Evolutionary conservation across 2,888 invertebrate species (phyloP).

Genomic region (Melanotus villosus): DNA sequence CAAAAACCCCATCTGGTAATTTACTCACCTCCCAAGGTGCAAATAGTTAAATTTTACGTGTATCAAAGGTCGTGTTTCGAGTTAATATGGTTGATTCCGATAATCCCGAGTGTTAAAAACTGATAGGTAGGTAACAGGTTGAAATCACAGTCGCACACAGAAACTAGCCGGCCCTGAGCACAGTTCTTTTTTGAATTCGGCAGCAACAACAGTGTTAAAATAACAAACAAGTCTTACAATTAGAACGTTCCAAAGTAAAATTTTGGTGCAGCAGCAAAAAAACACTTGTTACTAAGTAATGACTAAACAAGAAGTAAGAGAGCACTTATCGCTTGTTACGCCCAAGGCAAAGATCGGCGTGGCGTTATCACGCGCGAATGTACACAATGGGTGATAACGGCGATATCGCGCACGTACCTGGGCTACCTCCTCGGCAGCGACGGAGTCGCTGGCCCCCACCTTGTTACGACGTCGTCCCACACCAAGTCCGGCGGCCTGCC

Average conservation of each 20-base stretch:
- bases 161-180: slow-evolving; percentile 7
- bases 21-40: no score
- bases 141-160: neutral
- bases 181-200: neutral
- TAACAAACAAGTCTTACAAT: slow-evolving; percentile 5
- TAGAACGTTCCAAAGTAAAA: no score
- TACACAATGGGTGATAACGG: slow-evolving; percentile 48
- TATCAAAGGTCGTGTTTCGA: no score
- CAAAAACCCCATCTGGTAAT: no score
- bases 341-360: slow-evolving; percentile 54
- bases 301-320: slow-evolving; percentile 47
- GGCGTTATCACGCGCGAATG: slow-evolving; percentile 51
- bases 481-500: slow-evolving; percentile 74
- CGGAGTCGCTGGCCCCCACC: slow-evolving; percentile 81
- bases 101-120: neutral
- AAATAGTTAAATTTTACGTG: no score
- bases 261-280: slow-evolving; percentile 25
- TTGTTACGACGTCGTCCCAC: slow-evolving; percentile 78
- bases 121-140: neutral
- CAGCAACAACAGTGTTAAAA: neutral
- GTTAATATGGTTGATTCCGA: no score
- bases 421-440: slow-evolving; percentile 66
- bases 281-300: slow-evolving; percentile 47
- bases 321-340: slow-evolving; percentile 48
- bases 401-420: slow-evolving; percentile 51